phyloP scores from a whole-genome alignment of 2,888 invertebrate species.

The Stomorhina lunata region DNA sequence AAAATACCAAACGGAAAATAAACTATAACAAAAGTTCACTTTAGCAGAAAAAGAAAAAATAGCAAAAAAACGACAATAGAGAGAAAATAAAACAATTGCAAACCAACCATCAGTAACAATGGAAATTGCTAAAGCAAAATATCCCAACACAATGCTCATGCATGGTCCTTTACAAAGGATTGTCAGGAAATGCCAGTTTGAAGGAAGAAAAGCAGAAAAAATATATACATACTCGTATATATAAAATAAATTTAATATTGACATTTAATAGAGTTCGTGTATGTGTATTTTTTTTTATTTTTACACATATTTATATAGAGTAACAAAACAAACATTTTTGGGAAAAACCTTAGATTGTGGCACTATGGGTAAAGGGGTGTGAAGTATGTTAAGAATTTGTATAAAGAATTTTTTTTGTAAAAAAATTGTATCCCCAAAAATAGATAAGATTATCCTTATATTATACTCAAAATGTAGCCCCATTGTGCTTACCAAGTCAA shows the following conservation, averaged over 20 bases:
- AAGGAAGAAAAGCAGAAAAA: conserved; percentile 27
- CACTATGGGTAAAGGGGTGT: background rate
- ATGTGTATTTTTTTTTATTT: background rate
- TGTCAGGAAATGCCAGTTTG: conserved; percentile 54
- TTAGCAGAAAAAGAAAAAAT: background rate
- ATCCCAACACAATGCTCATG: conserved; percentile 33
- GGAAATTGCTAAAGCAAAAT: conserved; percentile 25
- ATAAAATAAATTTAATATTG: conserved; percentile 57
- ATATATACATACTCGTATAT: too few species aligned
- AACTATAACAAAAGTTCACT: conserved; percentile 31
- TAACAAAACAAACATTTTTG: background rate
- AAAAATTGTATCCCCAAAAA: background rate
- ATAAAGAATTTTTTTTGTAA: background rate
- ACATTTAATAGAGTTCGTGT: conserved; percentile 50
- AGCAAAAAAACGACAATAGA: background rate
- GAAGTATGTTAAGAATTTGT: too few species aligned
- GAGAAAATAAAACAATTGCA: background rate
- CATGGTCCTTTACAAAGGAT: conserved; percentile 23
- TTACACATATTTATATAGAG: background rate
- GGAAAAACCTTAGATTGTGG: background rate
- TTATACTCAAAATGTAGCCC: background rate
- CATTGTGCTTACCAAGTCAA: background rate
- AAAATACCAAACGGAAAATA: conserved; percentile 31
- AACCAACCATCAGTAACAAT: conserved; percentile 28
- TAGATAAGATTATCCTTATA: background rate